A percentile compares a stretch with the other conserved stretches of the same genome.
These are phyloP conservation scores for Otis tarda DNA, from an alignment of 2,113 vertebrate species.

Conservation along the genomic window DNA sequence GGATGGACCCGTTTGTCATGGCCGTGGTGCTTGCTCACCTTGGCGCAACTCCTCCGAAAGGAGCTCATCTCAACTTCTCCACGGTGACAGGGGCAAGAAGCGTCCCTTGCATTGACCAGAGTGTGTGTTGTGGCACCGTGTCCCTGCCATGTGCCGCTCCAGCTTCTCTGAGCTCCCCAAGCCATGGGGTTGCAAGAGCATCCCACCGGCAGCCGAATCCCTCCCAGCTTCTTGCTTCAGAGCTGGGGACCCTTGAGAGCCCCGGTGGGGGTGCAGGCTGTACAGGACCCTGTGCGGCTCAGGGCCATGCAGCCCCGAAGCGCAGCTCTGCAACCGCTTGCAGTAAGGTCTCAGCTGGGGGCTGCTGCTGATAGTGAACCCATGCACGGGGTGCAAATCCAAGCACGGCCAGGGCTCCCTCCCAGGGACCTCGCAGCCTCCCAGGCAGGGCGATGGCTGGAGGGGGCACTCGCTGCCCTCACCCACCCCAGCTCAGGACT, in stretches of 20 bases:
- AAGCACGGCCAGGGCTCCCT: accelerated
- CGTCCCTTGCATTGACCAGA: neutral
- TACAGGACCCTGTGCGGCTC: accelerated
- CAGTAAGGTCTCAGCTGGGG: neutral
- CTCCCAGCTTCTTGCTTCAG: neutral
- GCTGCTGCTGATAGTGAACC: neutral
- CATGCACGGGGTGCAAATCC: accelerated
- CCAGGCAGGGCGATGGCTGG: neutral
- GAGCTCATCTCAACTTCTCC: accelerated
- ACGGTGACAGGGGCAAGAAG: accelerated
- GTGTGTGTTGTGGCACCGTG: neutral
- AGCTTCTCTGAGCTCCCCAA: neutral
- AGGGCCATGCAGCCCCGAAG: neutral
- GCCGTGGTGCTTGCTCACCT: neutral
- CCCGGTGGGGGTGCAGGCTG: neutral
- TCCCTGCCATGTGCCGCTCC: neutral
- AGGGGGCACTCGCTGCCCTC: neutral
- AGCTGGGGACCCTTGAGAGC: neutral
- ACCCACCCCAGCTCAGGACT: neutral
- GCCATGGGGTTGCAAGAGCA: neutral
- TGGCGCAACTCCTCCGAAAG: accelerated
- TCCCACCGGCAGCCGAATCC: neutral
- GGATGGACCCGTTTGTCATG: neutral
- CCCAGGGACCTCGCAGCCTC: neutral
- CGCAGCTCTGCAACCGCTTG: neutral